Base-by-base conservation (phyloP, 1,140 invertebrate species). In the Pentalonia nigronervosa region DNA sequence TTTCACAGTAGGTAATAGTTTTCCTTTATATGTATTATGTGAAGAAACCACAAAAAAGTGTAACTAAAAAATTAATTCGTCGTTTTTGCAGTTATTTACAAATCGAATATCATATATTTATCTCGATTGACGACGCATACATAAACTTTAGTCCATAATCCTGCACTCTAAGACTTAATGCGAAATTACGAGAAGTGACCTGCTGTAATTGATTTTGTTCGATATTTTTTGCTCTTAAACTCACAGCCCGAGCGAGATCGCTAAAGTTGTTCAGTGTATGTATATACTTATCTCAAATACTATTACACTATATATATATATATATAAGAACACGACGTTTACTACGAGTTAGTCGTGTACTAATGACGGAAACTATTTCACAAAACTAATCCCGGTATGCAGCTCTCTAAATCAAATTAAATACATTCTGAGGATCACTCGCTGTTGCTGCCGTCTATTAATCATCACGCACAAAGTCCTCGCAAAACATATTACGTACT, bases 321-420 rank as follows among this genome's bases (percentile, higher is more conserved):
- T 60, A 60, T 14, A n/a, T n/a, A 34, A 76, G 30, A n/a, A 17
- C n/a, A 34, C n/a, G 14, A n/a, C 30, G 60, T 34, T 76, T 76
- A 76, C 30, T n/a, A 34, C n/a, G 60, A 20, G 83, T 84, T 41
- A 84, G 83, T 23, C 9, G 36, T 84, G 23, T 23, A 84, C 41
- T 84, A 84, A 84, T 84, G 83, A 45, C n/a, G 60, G 30, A 76
- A 76, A 76, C 83, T 84, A 45, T 84, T 76, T 41, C 41, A 84
- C 41, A 30, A 84, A 84, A 84, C 83, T 84, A 84, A 45, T 84
- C 83, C 23, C 36, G 60, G 60, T 76, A n/a, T 76, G 60, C 60
- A n/a, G 8, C 83, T 20, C 83, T 84, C 41, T 84, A 84, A 84
- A 45, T 84, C 83, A 84, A 41, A 84, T 84, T 84, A 84, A 84